phyloP scores from a whole-genome alignment of 2,888 invertebrate genomes.

The Pterostichus niger region DNA sequence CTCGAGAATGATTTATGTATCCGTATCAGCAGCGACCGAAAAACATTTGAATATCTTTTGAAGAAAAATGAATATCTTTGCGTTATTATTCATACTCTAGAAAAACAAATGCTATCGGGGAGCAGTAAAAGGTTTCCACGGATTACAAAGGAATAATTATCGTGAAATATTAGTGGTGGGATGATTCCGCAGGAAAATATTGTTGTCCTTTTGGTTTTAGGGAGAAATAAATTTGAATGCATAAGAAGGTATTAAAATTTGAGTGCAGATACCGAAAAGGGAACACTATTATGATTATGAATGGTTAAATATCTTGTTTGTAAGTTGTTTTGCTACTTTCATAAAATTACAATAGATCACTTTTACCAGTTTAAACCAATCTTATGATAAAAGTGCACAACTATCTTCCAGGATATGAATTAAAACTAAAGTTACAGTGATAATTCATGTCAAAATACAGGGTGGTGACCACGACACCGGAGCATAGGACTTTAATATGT shows the following conservation, averaged over 20 bases:
- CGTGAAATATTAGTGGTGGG: constrained; percentile 41
- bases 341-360: too few species aligned
- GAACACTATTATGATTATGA: too few species aligned
- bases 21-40: constrained; percentile 45
- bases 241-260: constrained; percentile 14
- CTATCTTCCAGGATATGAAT: too few species aligned
- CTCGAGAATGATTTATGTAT: constrained; percentile 59
- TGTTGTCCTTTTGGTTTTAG: constrained; percentile 31
- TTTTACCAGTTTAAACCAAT: too few species aligned
- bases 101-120: constrained; percentile 55
- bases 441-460: too few species aligned
- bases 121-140: constrained; percentile 36
- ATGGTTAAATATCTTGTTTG: too few species aligned
- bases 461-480: too few species aligned
- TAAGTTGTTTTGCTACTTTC: too few species aligned
- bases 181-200: constrained; percentile 50
- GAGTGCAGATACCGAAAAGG: neutral
- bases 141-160: constrained; percentile 64
- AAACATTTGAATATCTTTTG: constrained; percentile 61
- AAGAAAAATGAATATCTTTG: constrained; percentile 59
- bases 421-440: too few species aligned
- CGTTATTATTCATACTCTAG: constrained; percentile 52
- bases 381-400: too few species aligned
- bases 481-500: too few species aligned
- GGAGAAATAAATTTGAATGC: constrained; percentile 35